These are phyloP conservation scores for Eulimnadia texana DNA, from an alignment of 1,140 invertebrate genomes.

Conservation along the genomic window DNA sequence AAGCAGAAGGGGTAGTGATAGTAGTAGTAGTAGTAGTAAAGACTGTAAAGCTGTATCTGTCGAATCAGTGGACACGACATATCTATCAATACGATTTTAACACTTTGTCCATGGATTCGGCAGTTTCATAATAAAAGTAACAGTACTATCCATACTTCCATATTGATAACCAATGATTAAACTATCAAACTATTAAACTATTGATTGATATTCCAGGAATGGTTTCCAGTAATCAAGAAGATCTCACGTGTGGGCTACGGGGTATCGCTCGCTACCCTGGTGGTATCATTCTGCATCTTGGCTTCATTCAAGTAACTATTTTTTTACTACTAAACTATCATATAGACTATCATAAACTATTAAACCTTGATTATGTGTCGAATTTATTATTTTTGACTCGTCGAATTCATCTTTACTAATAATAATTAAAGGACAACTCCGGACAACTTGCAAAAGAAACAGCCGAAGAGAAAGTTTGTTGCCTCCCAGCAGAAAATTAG, in stretches of 20 bases:
- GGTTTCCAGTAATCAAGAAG: constrained; percentile 43
- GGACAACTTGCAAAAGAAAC: too few species aligned
- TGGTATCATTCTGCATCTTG: constrained; percentile 48
- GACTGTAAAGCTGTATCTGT: too few species aligned
- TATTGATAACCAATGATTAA: constrained; percentile 17
- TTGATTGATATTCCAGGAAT: constrained; percentile 31
- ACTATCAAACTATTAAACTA: constrained; percentile 8
- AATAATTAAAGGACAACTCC: too few species aligned
- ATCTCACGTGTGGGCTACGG: constrained; percentile 53
- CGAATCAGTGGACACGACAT: too few species aligned
- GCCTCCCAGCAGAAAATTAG: too few species aligned
- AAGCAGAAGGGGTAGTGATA: too few species aligned
- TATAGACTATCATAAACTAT: too few species aligned
- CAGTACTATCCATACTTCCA: neutral
- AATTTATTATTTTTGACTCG: neutral
- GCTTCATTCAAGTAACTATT: constrained; percentile 48
- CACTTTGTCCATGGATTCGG: neutral
- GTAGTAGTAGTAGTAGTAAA: too few species aligned
- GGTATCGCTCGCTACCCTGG: constrained; percentile 45
- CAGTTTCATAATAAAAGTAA: too few species aligned
- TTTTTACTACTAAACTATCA: neutral
- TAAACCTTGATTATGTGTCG: neutral
- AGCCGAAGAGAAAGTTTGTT: too few species aligned
- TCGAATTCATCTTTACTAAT: too few species aligned
- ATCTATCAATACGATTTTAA: neutral